A percentile compares a stretch with the other conserved stretches of the same genome.
phyloP scores from a whole-genome alignment of 1,140 invertebrate genomes.

The Meloidogyne exigua region DNA sequence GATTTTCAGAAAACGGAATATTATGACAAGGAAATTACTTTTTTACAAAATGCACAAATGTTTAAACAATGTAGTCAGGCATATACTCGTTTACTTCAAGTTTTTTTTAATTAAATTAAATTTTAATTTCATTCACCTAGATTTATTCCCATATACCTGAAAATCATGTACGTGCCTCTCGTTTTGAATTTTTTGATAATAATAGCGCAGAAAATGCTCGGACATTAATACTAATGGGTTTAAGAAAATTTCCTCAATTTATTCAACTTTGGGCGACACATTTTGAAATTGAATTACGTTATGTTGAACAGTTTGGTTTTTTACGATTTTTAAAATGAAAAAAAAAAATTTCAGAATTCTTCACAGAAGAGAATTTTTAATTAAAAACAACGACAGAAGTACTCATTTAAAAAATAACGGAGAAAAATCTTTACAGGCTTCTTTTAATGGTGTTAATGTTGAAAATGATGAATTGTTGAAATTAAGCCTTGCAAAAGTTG shows the following conservation, averaged over 20 bases:
- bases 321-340: background rate
- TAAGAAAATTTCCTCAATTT: slow-evolving; percentile 20
- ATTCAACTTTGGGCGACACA: slow-evolving; percentile 3
- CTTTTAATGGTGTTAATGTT: background rate
- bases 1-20: slow-evolving; percentile 21
- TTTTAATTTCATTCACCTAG: background rate
- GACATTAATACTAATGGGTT: slow-evolving; percentile 5
- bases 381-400: background rate
- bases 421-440: background rate
- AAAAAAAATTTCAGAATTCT: too few species aligned
- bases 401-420: background rate
- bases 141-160: background rate
- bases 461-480: slow-evolving; percentile 19
- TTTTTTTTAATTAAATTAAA: background rate
- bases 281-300: slow-evolving; percentile 27
- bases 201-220: slow-evolving; percentile 27
- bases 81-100: slow-evolving; percentile 22
- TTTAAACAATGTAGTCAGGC: slow-evolving; percentile 18
- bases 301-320: slow-evolving; percentile 22
- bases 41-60: slow-evolving; percentile 11
- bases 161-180: slow-evolving; percentile 12
- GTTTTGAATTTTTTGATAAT: slow-evolving; percentile 29
- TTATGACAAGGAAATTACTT: slow-evolving; percentile 16
- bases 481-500: slow-evolving; percentile 11
- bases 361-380: slow-evolving; percentile 14